Evolutionary conservation across 2,797 vertebrate species (phyloP).

Genomic region (Silurus lanzhouensis): DNA sequence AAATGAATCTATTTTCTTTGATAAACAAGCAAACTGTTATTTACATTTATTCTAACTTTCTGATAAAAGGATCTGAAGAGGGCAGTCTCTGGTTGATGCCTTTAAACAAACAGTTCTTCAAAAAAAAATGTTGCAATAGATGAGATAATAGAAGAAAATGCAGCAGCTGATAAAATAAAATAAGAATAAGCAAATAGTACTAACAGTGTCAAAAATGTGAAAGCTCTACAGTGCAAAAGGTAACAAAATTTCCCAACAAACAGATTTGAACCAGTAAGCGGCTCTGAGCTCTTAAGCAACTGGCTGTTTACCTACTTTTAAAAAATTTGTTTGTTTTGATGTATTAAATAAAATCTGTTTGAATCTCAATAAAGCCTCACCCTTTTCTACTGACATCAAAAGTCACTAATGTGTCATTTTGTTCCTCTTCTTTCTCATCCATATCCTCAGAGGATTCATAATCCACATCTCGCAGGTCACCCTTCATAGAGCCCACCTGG

Average conservation of each 20-base stretch:
- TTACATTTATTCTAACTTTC: neutral
- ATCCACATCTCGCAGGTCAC: conserved; percentile 87
- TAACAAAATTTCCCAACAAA: neutral
- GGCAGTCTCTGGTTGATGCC: neutral
- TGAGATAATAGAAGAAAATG: neutral
- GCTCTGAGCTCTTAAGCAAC: neutral
- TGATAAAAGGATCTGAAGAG: neutral
- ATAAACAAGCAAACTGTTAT: too few species aligned
- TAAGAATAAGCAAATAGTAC: neutral
- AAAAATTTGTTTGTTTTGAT: neutral
- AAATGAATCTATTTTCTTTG: too few species aligned
- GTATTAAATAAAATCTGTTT: too few species aligned
- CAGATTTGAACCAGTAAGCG: neutral
- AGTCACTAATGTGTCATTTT: conserved; percentile 54
- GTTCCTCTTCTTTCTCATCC: conserved; percentile 53
- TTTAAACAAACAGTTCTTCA: neutral
- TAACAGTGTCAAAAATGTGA: neutral
- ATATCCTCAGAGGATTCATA: conserved; percentile 86
- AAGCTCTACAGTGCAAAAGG: neutral
- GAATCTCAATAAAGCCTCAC: conserved; percentile 52
- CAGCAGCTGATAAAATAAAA: neutral
- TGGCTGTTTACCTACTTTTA: neutral
- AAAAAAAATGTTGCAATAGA: neutral
- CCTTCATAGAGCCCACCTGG: conserved; percentile 75
- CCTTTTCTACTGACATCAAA: conserved; percentile 61